Percentiles rank a stretch among this genome's conserved stretches.
Evolutionary conservation across 2,797 vertebrate species (phyloP).

Genomic region (Aeoliscus strigatus): DNA sequence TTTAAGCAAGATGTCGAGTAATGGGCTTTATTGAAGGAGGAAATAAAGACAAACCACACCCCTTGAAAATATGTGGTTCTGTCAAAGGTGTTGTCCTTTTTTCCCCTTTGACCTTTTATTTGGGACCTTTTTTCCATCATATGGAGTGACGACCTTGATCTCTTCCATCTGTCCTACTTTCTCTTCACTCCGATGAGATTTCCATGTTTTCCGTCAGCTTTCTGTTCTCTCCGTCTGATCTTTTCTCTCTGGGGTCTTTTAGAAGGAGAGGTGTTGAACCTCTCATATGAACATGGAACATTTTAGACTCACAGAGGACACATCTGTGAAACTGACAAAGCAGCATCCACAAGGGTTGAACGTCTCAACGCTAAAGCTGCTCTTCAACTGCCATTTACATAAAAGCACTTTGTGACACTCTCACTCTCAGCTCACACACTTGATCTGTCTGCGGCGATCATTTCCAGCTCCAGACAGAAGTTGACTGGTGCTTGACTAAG

Average conservation of each 20-base stretch:
- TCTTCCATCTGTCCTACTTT: constrained; percentile 33
- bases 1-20: no score
- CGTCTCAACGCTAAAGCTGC: constrained; percentile 33
- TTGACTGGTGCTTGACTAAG: constrained; percentile 44
- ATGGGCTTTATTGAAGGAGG: constrained; percentile 22
- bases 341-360: constrained; percentile 16
- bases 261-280: constrained; percentile 32
- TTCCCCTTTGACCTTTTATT: constrained; percentile 54
- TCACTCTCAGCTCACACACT: constrained; percentile 40
- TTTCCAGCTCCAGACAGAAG: constrained; percentile 38
- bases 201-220: constrained; percentile 31
- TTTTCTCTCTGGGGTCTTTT: constrained; percentile 30
- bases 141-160: constrained; percentile 54
- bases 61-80: neutral
- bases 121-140: constrained; percentile 36
- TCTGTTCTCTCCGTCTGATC: constrained; percentile 30
- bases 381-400: constrained; percentile 59
- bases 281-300: constrained; percentile 38
- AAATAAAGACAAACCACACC: constrained; percentile 1
- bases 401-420: constrained; percentile 63
- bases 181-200: constrained; percentile 36
- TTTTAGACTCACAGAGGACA: constrained; percentile 37
- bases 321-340: constrained; percentile 20
- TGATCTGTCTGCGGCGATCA: constrained; percentile 56
- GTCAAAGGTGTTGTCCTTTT: constrained; percentile 17